Evolutionary conservation across 2,113 vertebrate species (phyloP), one percentile per base, ranked within the genome.

Genomic region (Amphilophus citrinellus): DNA sequence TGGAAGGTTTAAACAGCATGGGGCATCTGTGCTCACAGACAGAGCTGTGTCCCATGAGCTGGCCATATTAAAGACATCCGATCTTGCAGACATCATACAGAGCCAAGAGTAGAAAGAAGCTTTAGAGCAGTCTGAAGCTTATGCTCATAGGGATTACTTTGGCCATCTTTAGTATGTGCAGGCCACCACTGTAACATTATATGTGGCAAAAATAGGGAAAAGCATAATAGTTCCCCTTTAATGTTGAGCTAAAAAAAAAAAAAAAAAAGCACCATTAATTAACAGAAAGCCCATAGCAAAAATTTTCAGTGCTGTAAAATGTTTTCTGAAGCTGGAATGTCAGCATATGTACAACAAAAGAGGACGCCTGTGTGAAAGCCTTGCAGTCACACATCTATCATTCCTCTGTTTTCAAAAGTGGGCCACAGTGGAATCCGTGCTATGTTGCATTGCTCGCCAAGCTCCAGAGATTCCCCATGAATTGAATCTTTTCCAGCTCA

Each of bases 371-470:
- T 61, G 65, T 66, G 68, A 53, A 78, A 83, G 63, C 44, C n/a
- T 59, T 20, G 14, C 80, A 83, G 89, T 61, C 82, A 7, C 61
- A 68, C 75, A 78, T 88, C 71, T 59, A 53, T 80, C 77, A 76
- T 83, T 56, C 79, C 76, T 63, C 61, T 89, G 88, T 84, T 86
- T 87, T 88, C 83, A 88, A 77, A 89, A 71, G 92, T 90, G 87
- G 89, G 92, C 61, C 85, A 83, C 5, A 18, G 66, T 80, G 91
- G 93, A 93, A 95, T 95, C 77, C 39, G 61, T 75, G 91, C 89
- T 85, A 93, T 91, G 92, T 9, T 22, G 30, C 61, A 42, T 35
- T 14, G 24, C 61, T 73, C 61, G 85, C 91, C 89, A 92, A 87
- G 10, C 84, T 75, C 61, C 62, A 61, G 76, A 77, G 35, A 84